Percentiles rank a stretch among this genome's conserved stretches.
Conservation (phyloP, 2,797 vertebrate species). For the Hyperoplus immaculatus region DNA sequence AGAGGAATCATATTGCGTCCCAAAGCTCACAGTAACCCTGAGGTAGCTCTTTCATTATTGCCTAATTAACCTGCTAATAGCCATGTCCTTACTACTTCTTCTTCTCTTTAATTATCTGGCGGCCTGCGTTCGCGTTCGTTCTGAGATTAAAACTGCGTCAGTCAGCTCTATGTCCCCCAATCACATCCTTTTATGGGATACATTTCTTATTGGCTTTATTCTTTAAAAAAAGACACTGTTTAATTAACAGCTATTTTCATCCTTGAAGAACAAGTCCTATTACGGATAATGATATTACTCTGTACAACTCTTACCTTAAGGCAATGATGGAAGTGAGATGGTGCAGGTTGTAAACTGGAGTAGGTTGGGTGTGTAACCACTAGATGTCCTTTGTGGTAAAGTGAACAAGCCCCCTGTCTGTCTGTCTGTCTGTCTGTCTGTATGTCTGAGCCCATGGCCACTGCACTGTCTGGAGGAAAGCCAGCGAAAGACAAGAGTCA, state of each 20-base stretch:
- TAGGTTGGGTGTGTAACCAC: slow-evolving; percentile 42
- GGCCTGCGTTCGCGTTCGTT: slow-evolving; percentile 61
- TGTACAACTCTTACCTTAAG: slow-evolving; percentile 16
- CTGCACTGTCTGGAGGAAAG: slow-evolving; percentile 38
- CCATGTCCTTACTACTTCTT: slow-evolving; percentile 77
- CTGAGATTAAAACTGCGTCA: slow-evolving; percentile 75
- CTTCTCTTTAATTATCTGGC: slow-evolving; percentile 82
- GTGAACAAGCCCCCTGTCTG: slow-evolving; percentile 9
- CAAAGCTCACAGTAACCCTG: slow-evolving; percentile 86
- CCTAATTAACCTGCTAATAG: slow-evolving; percentile 94
- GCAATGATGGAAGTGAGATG: neutral
- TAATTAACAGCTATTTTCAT: slow-evolving; percentile 72
- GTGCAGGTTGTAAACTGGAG: slow-evolving; percentile 24
- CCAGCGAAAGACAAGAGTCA: slow-evolving; percentile 63
- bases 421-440: no score
- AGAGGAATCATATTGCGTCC: slow-evolving; percentile 80
- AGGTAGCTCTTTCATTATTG: slow-evolving; percentile 87
- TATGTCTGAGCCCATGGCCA: slow-evolving; percentile 12
- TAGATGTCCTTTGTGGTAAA: slow-evolving; percentile 68
- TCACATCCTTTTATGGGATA: slow-evolving; percentile 71
- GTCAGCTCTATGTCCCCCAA: slow-evolving; percentile 67
- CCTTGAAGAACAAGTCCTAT: slow-evolving; percentile 41
- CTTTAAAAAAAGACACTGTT: slow-evolving; percentile 59
- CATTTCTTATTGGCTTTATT: slow-evolving; percentile 67
- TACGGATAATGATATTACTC: slow-evolving; percentile 34